A percentile compares a stretch with the other conserved stretches of the same genome.
phyloP scores from a whole-genome alignment of 1,140 invertebrate genomes.

The Geopemphigus sp. region DNA sequence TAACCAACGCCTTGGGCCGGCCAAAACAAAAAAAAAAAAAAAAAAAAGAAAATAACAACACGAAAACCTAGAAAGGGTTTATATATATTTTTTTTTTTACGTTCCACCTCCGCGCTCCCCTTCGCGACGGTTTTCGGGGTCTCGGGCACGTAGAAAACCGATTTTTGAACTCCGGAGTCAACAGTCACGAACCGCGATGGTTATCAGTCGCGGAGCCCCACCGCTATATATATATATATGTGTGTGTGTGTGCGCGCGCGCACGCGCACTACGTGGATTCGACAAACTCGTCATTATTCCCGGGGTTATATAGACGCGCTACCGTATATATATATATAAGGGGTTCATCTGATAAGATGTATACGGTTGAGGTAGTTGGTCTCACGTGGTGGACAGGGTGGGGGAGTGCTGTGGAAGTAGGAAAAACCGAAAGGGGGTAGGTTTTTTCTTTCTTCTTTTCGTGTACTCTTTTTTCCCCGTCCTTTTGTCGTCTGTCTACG shows the following conservation, averaged over 20 bases:
- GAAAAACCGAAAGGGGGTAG: constrained; percentile 3
- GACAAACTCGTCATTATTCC: constrained; percentile 48
- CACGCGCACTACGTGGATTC: constrained; percentile 29
- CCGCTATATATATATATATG: not conserved
- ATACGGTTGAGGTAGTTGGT: not conserved
- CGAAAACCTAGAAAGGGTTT: constrained; percentile 9
- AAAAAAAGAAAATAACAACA: too few species aligned
- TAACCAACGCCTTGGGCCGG: too few species aligned
- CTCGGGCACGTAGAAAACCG: constrained; percentile 46
- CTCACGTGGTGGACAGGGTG: too few species aligned
- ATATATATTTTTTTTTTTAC: not conserved
- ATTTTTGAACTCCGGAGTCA: constrained; percentile 30
- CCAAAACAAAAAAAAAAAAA: too few species aligned
- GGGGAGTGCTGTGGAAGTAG: not conserved
- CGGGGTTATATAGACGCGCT: constrained; percentile 1
- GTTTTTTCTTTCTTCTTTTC: constrained; percentile 5
- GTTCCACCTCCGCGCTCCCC: too few species aligned
- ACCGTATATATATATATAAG: not conserved
- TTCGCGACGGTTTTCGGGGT: constrained; percentile 30
- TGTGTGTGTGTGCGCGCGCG: too few species aligned
- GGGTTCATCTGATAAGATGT: constrained; percentile 44
- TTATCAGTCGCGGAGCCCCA: constrained; percentile 18
- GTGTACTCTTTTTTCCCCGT: not conserved
- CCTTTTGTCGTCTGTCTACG: not conserved
- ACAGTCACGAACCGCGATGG: constrained; percentile 48